These are phyloP conservation scores for Hololepta plana DNA, from an alignment of 2,888 invertebrate species.

Conservation along the genomic window DNA sequence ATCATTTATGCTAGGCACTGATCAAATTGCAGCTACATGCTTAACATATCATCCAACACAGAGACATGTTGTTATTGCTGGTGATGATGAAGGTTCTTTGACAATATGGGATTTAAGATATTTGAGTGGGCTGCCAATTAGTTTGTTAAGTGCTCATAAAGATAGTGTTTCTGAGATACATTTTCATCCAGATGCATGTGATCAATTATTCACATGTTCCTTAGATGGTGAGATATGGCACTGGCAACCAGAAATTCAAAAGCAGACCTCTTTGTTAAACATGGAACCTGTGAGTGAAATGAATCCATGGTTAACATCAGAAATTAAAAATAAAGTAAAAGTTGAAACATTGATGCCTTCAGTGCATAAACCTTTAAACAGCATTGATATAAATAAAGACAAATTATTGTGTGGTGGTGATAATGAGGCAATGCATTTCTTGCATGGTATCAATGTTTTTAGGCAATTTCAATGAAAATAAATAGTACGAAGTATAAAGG, in stretches of 20 bases:
- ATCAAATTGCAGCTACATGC: conserved; percentile 55
- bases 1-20: conserved; percentile 57
- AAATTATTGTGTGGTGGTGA: conserved; percentile 71
- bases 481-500: no score
- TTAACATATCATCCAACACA: conserved; percentile 75
- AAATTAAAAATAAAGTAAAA: conserved; percentile 49
- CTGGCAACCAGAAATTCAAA: conserved; percentile 51
- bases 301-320: conserved; percentile 48
- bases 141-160: conserved; percentile 53
- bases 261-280: conserved; percentile 8
- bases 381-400: conserved; percentile 56
- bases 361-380: conserved; percentile 64
- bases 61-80: conserved; percentile 64
- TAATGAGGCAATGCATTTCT: conserved; percentile 72
- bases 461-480: conserved; percentile 9
- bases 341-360: conserved; percentile 56
- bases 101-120: conserved; percentile 83
- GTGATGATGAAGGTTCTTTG: conserved; percentile 66
- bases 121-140: conserved; percentile 63
- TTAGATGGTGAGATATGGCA: conserved; percentile 75
- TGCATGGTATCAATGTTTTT: conserved; percentile 38
- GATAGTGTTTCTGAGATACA: conserved; percentile 67
- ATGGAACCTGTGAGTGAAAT: conserved; percentile 12
- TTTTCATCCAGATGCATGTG: conserved; percentile 73
- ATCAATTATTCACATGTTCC: conserved; percentile 69